phyloP scores from a whole-genome alignment of 2,113 vertebrate genomes.

The Mesocricetus auratus region DNA sequence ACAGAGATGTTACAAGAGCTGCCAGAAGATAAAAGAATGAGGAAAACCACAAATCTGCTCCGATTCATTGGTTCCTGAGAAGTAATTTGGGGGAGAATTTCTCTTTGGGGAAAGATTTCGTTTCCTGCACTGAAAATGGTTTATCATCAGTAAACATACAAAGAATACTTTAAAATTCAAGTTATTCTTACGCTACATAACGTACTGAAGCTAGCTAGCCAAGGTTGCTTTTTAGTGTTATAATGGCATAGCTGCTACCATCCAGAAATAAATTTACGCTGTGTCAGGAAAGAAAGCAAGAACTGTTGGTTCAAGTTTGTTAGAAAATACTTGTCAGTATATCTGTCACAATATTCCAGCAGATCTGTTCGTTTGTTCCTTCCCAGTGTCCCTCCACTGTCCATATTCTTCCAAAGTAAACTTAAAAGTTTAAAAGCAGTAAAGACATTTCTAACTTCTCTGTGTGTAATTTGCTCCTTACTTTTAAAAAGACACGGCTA shows the following conservation, averaged over 20 bases:
- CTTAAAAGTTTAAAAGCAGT: conserved; percentile 43
- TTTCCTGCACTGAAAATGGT: conserved; percentile 47
- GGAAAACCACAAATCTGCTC: conserved; percentile 39
- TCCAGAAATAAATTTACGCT: conserved; percentile 62
- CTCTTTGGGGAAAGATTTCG: conserved; percentile 29
- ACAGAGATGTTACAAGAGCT: conserved; percentile 36
- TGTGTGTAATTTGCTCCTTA: conserved; percentile 7
- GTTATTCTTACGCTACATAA: conserved; percentile 64
- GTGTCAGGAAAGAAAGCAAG: conserved; percentile 75
- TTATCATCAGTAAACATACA: conserved; percentile 43
- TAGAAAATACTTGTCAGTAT: conserved; percentile 76
- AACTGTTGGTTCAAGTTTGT: conserved; percentile 76
- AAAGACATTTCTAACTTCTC: conserved; percentile 37
- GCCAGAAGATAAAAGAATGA: conserved; percentile 55
- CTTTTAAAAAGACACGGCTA: conserved; percentile 39
- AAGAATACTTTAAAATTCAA: conserved; percentile 59
- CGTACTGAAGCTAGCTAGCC: conserved; percentile 68
- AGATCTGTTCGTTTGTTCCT: conserved; percentile 63
- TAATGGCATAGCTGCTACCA: conserved; percentile 69
- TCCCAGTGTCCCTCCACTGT: not conserved
- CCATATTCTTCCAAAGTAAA: conserved; percentile 67
- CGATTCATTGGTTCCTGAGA: conserved; percentile 32
- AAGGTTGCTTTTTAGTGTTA: conserved; percentile 70
- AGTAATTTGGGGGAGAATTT: conserved; percentile 60
- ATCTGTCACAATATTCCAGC: conserved; percentile 73